Base-by-base conservation (phyloP, 2,113 vertebrate genomes). In the Labeo rohita region DNA sequence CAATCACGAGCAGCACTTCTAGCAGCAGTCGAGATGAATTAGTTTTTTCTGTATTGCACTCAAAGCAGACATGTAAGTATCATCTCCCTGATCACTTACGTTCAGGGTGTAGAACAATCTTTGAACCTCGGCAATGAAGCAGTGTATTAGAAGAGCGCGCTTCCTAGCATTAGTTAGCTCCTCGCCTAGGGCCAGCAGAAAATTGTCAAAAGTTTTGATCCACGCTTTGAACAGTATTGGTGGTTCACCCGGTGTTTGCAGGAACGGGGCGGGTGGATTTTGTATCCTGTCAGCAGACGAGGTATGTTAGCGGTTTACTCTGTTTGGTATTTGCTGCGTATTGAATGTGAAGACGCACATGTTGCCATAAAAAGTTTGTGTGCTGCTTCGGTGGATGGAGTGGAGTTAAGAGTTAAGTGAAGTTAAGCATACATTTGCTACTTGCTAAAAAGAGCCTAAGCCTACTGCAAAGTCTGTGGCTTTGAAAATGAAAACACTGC, bases 141-240 rank as follows among this genome's bases (percentile, higher is more conserved):
- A 84, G 28, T 76, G 83, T 28, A 75, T 75, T 3, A 84, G 73
- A 47, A 84, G 39, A 8, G 72, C 54, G 21, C 3, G 72, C 21
- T 63, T 76, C n/a, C 52, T 80, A n/a, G 78, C 78, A 39, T 61
- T 43, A 80, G 78, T 12, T 11, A 80, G 18, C 83, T 50, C 83
- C 61, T 77, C 4, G 47, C 56, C n/a, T 16, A 54, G 9, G 2
- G 75, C 84, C 13, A 52, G 28, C 10, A 85, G 12, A 18, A 68
- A 79, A 18, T 78, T 85, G 7, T 78, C 28, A 2, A 78, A 78
- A 61, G 77, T 49, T 36, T 28, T 74, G 36, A 66, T 77, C 84
- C 73, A 77, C 0, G 59, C 61, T 23, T 39, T 77, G 43, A 65
- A 85, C 2, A 2, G 16, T 21, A 77, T 50, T 1, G 4, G 23